phyloP scores from a whole-genome alignment of 2,888 invertebrate species.

The Eretmocerus hayati region DNA sequence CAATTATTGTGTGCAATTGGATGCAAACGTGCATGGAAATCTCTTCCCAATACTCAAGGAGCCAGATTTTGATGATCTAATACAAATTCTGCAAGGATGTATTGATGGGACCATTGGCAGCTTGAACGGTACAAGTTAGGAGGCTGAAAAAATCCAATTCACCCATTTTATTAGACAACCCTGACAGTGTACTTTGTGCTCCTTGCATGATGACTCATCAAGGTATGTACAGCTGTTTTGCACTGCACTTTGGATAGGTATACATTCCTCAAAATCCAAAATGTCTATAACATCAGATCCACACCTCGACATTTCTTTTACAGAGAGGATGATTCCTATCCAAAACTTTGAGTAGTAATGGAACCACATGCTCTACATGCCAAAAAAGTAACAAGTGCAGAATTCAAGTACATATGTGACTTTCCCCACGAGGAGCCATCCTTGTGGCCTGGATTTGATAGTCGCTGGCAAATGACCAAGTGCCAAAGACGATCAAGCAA shows the following conservation, averaged over 20 bases:
- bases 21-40: constrained; percentile 7
- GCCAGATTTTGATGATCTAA: constrained; percentile 16
- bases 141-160: constrained; percentile 8
- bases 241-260: not conserved
- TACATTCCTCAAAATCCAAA: not conserved
- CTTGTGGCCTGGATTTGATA: constrained; percentile 40
- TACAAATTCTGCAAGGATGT: constrained; percentile 15
- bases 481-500: constrained; percentile 34
- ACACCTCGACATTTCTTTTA: not conserved
- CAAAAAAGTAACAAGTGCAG: constrained; percentile 29
- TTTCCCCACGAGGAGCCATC: constrained; percentile 41
- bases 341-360: constrained; percentile 21
- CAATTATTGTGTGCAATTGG: constrained; percentile 10
- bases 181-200: constrained; percentile 16
- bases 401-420: constrained; percentile 23
- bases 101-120: not conserved
- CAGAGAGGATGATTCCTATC: constrained; percentile 25
- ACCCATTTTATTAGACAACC: constrained; percentile 16
- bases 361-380: constrained; percentile 34
- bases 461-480: constrained; percentile 35
- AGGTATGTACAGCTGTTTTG: constrained; percentile 9
- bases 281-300: not conserved
- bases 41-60: constrained; percentile 13
- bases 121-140: no score
- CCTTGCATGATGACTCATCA: constrained; percentile 18